phyloP scores from a whole-genome alignment of 2,797 vertebrate genomes.

The Hylomyscus alleni region DNA sequence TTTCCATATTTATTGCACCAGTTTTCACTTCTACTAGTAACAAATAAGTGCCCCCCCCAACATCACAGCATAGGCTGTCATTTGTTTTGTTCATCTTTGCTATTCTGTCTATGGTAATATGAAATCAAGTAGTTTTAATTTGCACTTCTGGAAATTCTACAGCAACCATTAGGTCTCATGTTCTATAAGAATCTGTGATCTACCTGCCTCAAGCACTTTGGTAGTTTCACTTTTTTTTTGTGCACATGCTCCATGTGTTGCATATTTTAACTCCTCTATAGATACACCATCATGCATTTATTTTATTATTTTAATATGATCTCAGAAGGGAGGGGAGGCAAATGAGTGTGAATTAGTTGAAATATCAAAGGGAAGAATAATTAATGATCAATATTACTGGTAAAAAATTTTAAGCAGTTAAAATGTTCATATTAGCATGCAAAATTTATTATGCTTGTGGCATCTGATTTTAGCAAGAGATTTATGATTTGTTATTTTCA shows the following conservation, averaged over 20 bases:
- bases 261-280: not conserved
- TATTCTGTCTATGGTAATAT: not conserved
- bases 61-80: too few species aligned
- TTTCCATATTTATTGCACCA: not conserved
- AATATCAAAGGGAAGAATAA: constrained; percentile 25
- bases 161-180: not conserved
- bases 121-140: not conserved
- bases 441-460: not conserved
- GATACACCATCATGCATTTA: not conserved
- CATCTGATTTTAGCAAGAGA: not conserved
- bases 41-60: not conserved
- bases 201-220: not conserved
- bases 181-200: not conserved
- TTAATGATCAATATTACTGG: not conserved
- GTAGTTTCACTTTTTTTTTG: not conserved
- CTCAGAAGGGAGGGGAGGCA: not conserved
- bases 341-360: not conserved
- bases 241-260: not conserved
- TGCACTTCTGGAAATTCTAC: not conserved
- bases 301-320: not conserved
- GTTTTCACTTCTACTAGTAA: not conserved
- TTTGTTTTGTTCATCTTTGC: not conserved
- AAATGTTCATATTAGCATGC: not conserved
- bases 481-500: constrained; percentile 57
- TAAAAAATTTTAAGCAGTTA: constrained; percentile 42